phyloP scores from a whole-genome alignment of 2,113 vertebrate species.

The Falco punctatus region DNA sequence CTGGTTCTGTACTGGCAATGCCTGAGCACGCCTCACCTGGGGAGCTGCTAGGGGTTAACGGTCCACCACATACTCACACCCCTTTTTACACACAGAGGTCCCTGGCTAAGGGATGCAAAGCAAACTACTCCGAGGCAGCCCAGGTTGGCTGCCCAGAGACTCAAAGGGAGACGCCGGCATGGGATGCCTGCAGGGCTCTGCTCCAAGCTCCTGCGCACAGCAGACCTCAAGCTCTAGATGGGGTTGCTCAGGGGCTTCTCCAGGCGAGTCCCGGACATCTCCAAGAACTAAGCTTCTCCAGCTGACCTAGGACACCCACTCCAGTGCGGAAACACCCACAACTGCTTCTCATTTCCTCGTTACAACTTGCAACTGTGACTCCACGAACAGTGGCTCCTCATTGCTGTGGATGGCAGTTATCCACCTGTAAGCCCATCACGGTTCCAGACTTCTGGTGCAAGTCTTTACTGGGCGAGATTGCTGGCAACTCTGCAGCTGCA shows the following conservation, averaged over 20 bases:
- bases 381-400: fast-evolving
- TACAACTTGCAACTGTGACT: background rate
- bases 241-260: background rate
- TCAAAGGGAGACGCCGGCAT: background rate
- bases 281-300: background rate
- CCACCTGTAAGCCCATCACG: background rate
- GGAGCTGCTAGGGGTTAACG: background rate
- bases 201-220: background rate
- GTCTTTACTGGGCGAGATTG: background rate
- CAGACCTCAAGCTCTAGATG: background rate
- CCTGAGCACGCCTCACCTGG: background rate
- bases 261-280: background rate
- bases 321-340: background rate
- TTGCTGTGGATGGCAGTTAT: background rate
- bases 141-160: background rate
- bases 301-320: background rate
- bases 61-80: background rate
- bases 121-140: background rate
- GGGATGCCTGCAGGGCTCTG: background rate
- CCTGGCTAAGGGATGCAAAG: background rate
- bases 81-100: fast-evolving
- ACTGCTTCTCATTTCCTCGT: background rate
- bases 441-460: background rate
- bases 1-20: background rate
- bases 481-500: background rate